These are phyloP conservation scores for Drosophila kurseongensis DNA, from an alignment of 1,140 invertebrate species.

Conservation along the genomic window DNA sequence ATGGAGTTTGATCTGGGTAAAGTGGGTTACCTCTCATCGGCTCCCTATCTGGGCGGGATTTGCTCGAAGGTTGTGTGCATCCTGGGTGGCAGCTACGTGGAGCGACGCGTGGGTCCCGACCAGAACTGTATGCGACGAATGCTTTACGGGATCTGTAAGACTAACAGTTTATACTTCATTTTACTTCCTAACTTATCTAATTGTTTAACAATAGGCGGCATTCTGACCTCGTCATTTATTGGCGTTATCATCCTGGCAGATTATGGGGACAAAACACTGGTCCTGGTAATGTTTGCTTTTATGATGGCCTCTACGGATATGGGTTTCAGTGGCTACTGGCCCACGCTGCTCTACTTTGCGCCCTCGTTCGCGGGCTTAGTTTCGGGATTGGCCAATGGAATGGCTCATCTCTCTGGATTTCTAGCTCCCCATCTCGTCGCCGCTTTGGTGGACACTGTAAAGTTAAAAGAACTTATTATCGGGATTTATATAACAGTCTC, in stretches of 20 bases:
- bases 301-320: conserved; percentile 63
- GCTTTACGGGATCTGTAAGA: conserved; percentile 67
- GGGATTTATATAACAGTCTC: background rate
- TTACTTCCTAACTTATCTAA: no score
- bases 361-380: conserved; percentile 74
- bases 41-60: conserved; percentile 63
- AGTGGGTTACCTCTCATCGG: conserved; percentile 63
- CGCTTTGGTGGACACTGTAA: conserved; percentile 60
- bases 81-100: conserved; percentile 52
- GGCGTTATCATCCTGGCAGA: conserved; percentile 45
- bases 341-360: conserved; percentile 71
- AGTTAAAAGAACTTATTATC: background rate
- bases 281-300: conserved; percentile 55
- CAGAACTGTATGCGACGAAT: conserved; percentile 54
- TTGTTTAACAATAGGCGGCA: conserved; percentile 31
- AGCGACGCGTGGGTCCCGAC: conserved; percentile 30
- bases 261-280: conserved; percentile 43
- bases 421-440: conserved; percentile 59
- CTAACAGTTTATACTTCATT: background rate
- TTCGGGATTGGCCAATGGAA: conserved; percentile 66
- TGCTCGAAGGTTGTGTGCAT: conserved; percentile 63
- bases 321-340: conserved; percentile 75
- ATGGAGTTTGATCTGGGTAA: conserved; percentile 60
- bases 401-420: conserved; percentile 69
- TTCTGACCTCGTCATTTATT: conserved; percentile 39